phyloP scores from a whole-genome alignment of 2,888 invertebrate species.

The Nemotelus nigrinus region DNA sequence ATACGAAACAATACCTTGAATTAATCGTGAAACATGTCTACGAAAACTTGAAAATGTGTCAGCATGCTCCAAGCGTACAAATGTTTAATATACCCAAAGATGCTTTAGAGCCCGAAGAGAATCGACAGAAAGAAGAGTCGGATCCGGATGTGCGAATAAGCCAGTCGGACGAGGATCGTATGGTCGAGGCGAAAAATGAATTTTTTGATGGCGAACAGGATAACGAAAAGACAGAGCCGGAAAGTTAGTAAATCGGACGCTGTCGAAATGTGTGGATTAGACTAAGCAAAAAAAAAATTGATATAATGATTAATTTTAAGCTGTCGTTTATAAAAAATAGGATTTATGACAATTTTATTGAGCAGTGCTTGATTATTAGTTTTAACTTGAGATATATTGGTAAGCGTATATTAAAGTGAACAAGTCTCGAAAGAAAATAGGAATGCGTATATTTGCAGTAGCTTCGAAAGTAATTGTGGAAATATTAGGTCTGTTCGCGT shows the following conservation, averaged over 20 bases:
- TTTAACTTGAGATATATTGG: background rate
- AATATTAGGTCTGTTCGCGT: too few relatives aligned
- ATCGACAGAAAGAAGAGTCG: slow-evolving; percentile 76
- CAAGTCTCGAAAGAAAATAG: too few relatives aligned
- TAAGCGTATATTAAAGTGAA: too few relatives aligned
- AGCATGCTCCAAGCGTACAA: slow-evolving; percentile 95
- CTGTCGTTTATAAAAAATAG: background rate
- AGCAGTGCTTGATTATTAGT: background rate
- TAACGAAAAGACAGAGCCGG: slow-evolving; percentile 76
- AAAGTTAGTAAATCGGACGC: slow-evolving; percentile 54
- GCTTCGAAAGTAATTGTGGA: too few relatives aligned
- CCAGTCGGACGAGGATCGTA: slow-evolving; percentile 82
- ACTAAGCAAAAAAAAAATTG: background rate
- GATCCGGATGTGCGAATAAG: slow-evolving; percentile 85
- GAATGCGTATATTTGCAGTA: too few relatives aligned
- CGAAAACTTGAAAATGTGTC: slow-evolving; percentile 93
- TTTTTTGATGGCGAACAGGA: slow-evolving; percentile 92
- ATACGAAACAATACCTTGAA: slow-evolving; percentile 94
- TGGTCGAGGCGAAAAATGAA: slow-evolving; percentile 85
- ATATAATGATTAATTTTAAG: background rate
- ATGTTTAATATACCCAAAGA: slow-evolving; percentile 95
- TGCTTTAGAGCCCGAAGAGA: slow-evolving; percentile 75
- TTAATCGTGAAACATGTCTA: slow-evolving; percentile 88
- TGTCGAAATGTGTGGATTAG: background rate
- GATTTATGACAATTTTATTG: background rate